Evolutionary conservation across 2,113 vertebrate genomes (phyloP).

Genomic region (Gadus macrocephalus): DNA sequence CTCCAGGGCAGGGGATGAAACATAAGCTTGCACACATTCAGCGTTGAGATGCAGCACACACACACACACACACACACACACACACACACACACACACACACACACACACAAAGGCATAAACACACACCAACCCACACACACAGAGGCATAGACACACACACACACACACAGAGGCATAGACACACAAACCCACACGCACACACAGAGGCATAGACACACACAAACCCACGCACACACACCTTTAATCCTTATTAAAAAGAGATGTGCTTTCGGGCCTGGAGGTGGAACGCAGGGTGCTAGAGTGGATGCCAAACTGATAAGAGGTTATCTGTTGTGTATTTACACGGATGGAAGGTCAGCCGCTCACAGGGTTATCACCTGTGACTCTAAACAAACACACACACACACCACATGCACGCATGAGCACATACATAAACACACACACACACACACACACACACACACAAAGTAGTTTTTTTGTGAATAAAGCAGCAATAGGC

Average conservation of each 20-base stretch:
- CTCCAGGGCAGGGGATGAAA: constrained; percentile 2
- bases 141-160: too few relatives aligned
- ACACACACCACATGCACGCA: not conserved
- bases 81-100: constrained; percentile 14
- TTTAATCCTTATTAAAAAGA: constrained; percentile 59
- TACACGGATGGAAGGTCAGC: constrained; percentile 57
- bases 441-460: constrained; percentile 17
- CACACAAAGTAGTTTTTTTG: constrained; percentile 63
- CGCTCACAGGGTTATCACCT: constrained; percentile 49
- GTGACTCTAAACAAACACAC: too few relatives aligned
- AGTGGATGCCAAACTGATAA: constrained; percentile 56
- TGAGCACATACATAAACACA: not conserved
- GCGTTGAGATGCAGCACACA: too few relatives aligned
- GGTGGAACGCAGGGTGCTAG: constrained; percentile 29
- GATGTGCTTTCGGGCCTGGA: constrained; percentile 37
- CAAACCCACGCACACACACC: constrained; percentile 11
- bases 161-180: constrained; percentile 6
- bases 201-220: too few relatives aligned
- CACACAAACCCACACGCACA: too few relatives aligned
- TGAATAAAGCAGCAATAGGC: constrained; percentile 53
- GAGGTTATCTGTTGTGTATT: constrained; percentile 63
- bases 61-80: too few relatives aligned
- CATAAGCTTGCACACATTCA: too few relatives aligned
- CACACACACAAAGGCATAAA: not conserved
- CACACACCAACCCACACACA: constrained; percentile 13